Percentiles rank a stretch among this genome's conserved stretches.
Conservation (phyloP, 2,113 vertebrate genomes). For the Cyanoderma ruficeps region DNA sequence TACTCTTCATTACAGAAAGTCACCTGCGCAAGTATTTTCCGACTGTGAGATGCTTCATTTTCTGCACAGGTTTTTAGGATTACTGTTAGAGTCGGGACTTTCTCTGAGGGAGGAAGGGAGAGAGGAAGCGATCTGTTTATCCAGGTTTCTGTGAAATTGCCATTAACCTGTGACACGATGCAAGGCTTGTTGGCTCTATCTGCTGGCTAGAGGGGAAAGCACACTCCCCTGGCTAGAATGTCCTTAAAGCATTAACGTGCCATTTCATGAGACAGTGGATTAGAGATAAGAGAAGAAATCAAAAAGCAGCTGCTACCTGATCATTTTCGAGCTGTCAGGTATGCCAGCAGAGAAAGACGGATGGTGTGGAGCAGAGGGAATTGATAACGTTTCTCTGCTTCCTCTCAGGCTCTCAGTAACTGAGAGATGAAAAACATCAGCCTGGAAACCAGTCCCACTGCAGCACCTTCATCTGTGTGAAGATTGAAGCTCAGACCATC, state of each 20-base stretch:
- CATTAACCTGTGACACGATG: background rate
- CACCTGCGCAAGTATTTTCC: background rate
- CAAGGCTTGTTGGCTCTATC: slow-evolving; percentile 69
- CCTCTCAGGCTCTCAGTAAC: slow-evolving; percentile 18
- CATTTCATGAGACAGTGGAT: background rate
- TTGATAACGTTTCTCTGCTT: slow-evolving; percentile 28
- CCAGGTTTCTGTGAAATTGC: background rate
- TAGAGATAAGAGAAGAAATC: slow-evolving; percentile 40
- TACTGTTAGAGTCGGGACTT: background rate
- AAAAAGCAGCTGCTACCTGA: slow-evolving; percentile 50
- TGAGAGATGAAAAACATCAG: slow-evolving; percentile 25
- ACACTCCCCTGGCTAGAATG: background rate
- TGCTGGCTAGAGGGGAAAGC: slow-evolving; percentile 51
- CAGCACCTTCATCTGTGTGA: background rate
- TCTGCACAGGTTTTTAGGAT: background rate
- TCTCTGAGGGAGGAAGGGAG: background rate
- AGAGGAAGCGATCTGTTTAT: slow-evolving; percentile 2
- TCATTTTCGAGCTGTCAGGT: background rate
- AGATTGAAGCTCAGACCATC: background rate
- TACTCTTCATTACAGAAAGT: background rate
- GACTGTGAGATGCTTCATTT: background rate
- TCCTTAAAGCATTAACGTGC: slow-evolving; percentile 9
- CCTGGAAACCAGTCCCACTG: background rate
- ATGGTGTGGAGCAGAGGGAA: background rate
- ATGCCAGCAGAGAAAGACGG: slow-evolving; percentile 2